phyloP scores from a whole-genome alignment of 92 coral and sea anemone genomes.

The Anthopleura xanthogrammica region DNA sequence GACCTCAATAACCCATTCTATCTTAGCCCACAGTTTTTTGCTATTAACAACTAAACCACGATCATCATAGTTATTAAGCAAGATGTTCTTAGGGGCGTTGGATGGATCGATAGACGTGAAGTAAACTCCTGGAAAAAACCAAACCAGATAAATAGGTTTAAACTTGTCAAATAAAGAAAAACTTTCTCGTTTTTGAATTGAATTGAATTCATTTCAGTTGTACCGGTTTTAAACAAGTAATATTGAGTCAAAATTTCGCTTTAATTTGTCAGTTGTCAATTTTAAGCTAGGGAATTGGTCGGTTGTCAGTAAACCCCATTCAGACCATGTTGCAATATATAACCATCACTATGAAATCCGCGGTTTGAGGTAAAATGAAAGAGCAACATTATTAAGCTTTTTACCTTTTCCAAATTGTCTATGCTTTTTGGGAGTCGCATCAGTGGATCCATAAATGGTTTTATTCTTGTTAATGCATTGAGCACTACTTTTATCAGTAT shows the following conservation, averaged over 20 bases:
- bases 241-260: too few species aligned
- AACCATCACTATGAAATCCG: too few species aligned
- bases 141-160: background rate
- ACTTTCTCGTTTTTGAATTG: too few species aligned
- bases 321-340: too few species aligned
- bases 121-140: conserved; percentile 12
- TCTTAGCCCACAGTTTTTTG: conserved; percentile 22
- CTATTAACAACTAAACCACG: conserved; percentile 33
- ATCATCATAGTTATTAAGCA: conserved; percentile 47
- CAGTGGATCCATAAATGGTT: conserved; percentile 5
- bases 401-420: conserved; percentile 14
- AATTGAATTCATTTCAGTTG: too few species aligned
- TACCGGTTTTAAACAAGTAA: too few species aligned
- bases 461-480: conserved; percentile 2
- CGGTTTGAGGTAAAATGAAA: too few species aligned
- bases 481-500: background rate
- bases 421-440: conserved; percentile 7
- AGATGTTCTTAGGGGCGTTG: conserved; percentile 20
- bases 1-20: conserved; percentile 36
- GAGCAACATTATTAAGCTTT: too few species aligned
- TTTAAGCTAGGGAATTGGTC: too few species aligned
- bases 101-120: conserved; percentile 35
- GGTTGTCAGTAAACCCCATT: too few species aligned
- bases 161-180: too few species aligned
- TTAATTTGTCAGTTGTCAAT: too few species aligned